A percentile compares a stretch with the other conserved stretches of the same genome.
These are phyloP conservation scores for Sebastes vulpes DNA, from an alignment of 2,797 vertebrate species.

Conservation along the genomic window DNA sequence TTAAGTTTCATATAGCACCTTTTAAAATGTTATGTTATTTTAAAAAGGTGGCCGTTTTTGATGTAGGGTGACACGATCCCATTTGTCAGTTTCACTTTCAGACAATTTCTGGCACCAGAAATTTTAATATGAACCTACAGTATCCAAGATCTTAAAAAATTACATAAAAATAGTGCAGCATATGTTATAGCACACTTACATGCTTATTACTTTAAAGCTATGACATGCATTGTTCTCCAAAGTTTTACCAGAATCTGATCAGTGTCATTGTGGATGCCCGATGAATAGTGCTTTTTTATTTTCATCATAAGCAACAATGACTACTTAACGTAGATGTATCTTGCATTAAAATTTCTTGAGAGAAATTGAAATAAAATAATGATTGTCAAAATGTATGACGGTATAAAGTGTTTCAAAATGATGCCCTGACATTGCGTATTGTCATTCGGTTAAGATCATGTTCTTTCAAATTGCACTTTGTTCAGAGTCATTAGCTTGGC, in stretches of 20 bases:
- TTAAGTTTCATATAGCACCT: background rate
- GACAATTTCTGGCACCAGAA: background rate
- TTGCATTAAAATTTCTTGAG: background rate
- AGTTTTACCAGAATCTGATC: too few species aligned
- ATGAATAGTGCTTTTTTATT: background rate
- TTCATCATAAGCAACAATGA: background rate
- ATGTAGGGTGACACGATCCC: background rate
- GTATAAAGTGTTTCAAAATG: background rate
- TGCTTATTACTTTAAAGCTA: background rate
- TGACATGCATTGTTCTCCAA: background rate
- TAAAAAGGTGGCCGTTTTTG: background rate
- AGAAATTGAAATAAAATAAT: background rate
- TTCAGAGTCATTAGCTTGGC: background rate
- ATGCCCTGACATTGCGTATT: too few species aligned
- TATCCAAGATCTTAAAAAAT: background rate
- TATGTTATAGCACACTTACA: background rate
- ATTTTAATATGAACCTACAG: background rate
- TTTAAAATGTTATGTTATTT: background rate
- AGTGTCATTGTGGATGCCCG: background rate
- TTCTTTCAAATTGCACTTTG: background rate
- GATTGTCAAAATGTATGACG: background rate
- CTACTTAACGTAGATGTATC: background rate
- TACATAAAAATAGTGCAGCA: background rate
- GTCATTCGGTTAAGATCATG: background rate
- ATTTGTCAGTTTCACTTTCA: background rate